These are phyloP conservation scores for Paelopatides confundens DNA, from an alignment of 53 echinoderm and acorn worm species.

Conservation along the genomic window DNA sequence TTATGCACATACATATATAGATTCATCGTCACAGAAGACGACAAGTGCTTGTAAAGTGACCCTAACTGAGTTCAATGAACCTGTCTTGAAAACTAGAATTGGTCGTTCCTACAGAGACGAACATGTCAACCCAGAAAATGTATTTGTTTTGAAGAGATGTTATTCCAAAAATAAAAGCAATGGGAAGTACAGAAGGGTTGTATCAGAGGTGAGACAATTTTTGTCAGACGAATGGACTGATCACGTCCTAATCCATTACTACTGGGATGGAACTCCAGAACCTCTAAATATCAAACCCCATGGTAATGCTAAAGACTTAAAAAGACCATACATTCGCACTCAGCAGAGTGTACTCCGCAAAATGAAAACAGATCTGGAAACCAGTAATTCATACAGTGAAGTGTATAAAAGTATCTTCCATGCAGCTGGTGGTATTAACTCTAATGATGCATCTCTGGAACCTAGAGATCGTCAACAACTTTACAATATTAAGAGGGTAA, in stretches of 20 bases:
- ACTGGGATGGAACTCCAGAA: not conserved
- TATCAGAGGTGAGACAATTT: not conserved
- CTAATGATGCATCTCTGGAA: slow-evolving; percentile 1
- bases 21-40: no score
- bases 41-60: no score
- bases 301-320: not conserved
- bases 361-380: not conserved
- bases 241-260: not conserved
- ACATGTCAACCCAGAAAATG: no score
- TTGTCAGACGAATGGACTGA: not conserved
- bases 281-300: not conserved
- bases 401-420: not conserved
- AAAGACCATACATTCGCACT: slow-evolving; percentile 11
- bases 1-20: no score
- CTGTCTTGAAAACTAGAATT: no score
- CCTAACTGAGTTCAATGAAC: no score
- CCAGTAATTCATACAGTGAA: not conserved
- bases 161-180: slow-evolving; percentile 16
- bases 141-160: slow-evolving; percentile 1
- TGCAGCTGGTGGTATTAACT: slow-evolving; percentile 1
- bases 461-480: slow-evolving; percentile 32
- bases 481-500: slow-evolving; percentile 1
- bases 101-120: no score
- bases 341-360: not conserved
- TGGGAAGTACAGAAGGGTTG: not conserved